Percentiles rank a stretch among this genome's conserved stretches.
These are phyloP conservation scores for Pseudochaenichthys georgianus DNA, from an alignment of 2,797 vertebrate species.

Conservation along the genomic window DNA sequence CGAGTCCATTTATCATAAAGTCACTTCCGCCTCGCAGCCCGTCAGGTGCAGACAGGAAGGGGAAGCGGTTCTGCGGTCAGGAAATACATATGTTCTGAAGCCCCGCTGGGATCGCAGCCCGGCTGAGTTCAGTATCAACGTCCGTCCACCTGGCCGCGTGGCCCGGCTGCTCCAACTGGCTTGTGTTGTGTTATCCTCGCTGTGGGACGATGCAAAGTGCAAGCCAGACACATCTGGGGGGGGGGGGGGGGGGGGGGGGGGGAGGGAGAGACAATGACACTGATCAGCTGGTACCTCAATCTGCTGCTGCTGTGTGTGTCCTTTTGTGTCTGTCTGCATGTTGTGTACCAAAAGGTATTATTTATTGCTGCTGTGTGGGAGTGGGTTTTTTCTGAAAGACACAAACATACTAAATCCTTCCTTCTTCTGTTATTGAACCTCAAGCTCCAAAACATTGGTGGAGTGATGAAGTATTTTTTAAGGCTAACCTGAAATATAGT, in stretches of 20 bases:
- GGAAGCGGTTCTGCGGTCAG: constrained; percentile 1
- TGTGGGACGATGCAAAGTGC: constrained; percentile 37
- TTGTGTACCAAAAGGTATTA: background rate
- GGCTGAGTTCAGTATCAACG: background rate
- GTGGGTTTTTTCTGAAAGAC: background rate
- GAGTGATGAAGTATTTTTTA: no score
- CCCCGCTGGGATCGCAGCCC: constrained; percentile 2
- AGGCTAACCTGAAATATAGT: no score
- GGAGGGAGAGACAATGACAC: constrained; percentile 35
- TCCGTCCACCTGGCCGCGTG: constrained; percentile 14
- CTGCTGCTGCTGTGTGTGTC: background rate
- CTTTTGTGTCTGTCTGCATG: background rate
- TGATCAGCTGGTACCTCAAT: constrained; percentile 2
- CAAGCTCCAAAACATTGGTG: constrained; percentile 15
- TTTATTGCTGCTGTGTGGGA: background rate
- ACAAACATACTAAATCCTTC: background rate
- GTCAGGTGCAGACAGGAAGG: constrained; percentile 11
- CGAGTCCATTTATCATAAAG: constrained; percentile 7
- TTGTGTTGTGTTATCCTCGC: constrained; percentile 25
- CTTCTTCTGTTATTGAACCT: background rate
- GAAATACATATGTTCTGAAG: constrained; percentile 13
- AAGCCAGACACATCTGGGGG: background rate
- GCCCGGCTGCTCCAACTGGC: constrained; percentile 2
- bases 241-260: constrained; percentile 1
- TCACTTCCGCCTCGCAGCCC: background rate